phyloP scores from a whole-genome alignment of 2,797 vertebrate species.

The Rhabdomys pumilio region DNA sequence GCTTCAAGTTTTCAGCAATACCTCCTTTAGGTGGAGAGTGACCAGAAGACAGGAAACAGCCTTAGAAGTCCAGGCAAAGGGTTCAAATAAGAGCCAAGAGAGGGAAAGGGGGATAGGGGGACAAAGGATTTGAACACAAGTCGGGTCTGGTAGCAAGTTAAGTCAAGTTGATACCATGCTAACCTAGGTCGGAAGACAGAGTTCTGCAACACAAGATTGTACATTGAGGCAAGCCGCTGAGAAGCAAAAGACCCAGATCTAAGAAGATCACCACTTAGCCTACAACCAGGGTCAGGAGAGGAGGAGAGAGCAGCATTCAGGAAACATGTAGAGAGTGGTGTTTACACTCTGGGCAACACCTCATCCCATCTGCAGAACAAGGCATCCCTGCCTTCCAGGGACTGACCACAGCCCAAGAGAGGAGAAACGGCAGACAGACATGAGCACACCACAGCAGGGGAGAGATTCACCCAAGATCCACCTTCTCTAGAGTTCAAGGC shows the following conservation, averaged over 20 bases:
- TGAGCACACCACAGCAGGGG: not conserved
- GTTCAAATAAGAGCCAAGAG: not conserved
- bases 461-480: not conserved
- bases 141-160: not conserved
- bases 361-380: not conserved
- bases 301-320: rapidly evolving
- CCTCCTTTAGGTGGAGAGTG: not conserved
- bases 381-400: not conserved
- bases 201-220: not conserved
- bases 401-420: not conserved
- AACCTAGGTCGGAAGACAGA: not conserved
- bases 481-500: not conserved
- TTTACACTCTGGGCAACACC: no score
- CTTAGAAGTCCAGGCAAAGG: not conserved
- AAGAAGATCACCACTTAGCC: not conserved
- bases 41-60: not conserved
- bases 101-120: rapidly evolving
- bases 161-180: not conserved
- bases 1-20: not conserved
- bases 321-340: not conserved
- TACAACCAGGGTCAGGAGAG: not conserved
- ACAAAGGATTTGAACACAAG: not conserved
- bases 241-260: not conserved
- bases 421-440: not conserved
- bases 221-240: not conserved